phyloP scores from a whole-genome alignment of 2,113 vertebrate species.

The Dasyurus viverrinus region DNA sequence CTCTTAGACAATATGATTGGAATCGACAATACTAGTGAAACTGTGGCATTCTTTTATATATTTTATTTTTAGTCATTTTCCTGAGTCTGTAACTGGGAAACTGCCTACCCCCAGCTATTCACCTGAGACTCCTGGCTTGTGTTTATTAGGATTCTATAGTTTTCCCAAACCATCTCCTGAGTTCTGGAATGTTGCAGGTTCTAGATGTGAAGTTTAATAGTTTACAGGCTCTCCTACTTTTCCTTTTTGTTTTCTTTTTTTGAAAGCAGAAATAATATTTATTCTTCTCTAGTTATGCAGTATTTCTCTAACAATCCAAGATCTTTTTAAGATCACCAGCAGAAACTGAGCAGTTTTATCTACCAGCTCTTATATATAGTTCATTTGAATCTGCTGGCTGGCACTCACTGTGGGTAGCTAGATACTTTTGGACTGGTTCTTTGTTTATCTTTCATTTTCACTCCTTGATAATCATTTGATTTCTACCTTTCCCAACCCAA shows the following conservation, averaged over 20 bases:
- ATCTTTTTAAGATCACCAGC: neutral
- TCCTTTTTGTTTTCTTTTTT: neutral
- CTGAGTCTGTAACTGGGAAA: neutral
- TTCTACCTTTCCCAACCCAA: neutral
- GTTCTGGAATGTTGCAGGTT: neutral
- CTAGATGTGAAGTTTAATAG: neutral
- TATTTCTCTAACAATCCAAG: neutral
- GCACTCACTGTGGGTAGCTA: neutral
- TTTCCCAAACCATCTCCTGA: neutral
- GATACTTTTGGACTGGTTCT: neutral
- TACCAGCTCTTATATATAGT: neutral
- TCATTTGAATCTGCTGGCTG: neutral
- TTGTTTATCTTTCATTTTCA: neutral
- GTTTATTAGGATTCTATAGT: neutral
- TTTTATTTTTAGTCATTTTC: neutral
- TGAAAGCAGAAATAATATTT: neutral
- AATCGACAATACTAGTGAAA: neutral
- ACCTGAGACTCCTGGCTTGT: neutral
- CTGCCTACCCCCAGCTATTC: neutral
- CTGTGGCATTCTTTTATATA: neutral
- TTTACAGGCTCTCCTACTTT: neutral
- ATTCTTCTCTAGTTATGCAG: neutral
- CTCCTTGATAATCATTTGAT: neutral
- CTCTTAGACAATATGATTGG: neutral
- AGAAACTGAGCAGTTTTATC: neutral